Evolutionary conservation across 2,797 vertebrate species (phyloP), one percentile per base, ranked within the genome.

Genomic region (Anguilla marmorata): DNA sequence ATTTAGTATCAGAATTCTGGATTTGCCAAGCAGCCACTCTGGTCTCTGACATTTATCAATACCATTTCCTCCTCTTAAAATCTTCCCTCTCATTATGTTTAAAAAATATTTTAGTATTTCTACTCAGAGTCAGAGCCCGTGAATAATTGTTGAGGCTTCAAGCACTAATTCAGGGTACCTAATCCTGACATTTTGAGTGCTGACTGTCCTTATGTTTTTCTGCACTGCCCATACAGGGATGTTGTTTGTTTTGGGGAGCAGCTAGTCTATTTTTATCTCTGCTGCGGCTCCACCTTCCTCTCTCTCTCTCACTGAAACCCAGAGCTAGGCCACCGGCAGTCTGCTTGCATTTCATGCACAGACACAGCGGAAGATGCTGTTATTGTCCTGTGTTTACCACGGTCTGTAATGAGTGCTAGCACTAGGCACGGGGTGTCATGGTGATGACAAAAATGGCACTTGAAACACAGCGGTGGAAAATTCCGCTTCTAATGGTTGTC

Each of bases 291-390:
- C 11, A 0, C 41, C 6, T 87, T 6, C 90, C 45, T 91, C 37
- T 82, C 41, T 82, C 41, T 54, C 6, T 88, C 72, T 90, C 93
- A 72, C 92, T 99, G 98, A 97, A 88, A 92, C 95, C 97, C 90
- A 95, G 97, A 99, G 58, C 94, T 92, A n/a, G 96, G 99, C 91
- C 96, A 97, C 85, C 96, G 96, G 87, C 95, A 97, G 27, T 96
- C 97, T 85, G 94, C 93, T 63, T 96, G 92, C 69, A 96, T 99
- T 48, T 91, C 93, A 5, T 98, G 98, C 88, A 93, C 96, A 5
- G 98, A 98, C 90, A 93, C 92, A 50, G 79, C 79, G 24, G 79
- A 82, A 24, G 21, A 24, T 50, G 19, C 27, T 82, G 41, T 48
- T 50, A 82, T 82, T 50, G 19, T 50, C 11, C 79, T 48, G 41